phyloP scores from a whole-genome alignment of 2,113 vertebrate genomes.

The Caloenas nicobarica region DNA sequence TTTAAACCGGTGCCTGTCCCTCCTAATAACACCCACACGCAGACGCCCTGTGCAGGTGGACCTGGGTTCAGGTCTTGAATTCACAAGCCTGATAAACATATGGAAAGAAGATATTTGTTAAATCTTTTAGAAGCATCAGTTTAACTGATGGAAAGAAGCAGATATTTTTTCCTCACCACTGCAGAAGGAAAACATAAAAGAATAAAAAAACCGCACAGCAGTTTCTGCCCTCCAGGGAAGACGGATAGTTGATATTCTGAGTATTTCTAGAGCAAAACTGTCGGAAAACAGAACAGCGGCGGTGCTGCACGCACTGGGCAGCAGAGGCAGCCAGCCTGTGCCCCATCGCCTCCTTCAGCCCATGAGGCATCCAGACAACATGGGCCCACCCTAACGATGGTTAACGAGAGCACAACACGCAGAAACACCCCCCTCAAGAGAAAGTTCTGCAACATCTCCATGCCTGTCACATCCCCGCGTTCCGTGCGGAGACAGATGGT shows the following conservation, averaged over 20 bases:
- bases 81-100: not conserved
- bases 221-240: not conserved
- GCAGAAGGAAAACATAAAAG: not conserved
- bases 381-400: too few species aligned
- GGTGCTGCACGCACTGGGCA: too few species aligned
- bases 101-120: not conserved
- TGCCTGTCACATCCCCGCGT: conserved; percentile 58
- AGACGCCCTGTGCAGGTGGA: too few species aligned
- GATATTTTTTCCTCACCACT: not conserved
- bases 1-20: rapidly evolving
- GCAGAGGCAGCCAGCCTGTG: too few species aligned
- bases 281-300: rapidly evolving
- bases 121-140: not conserved
- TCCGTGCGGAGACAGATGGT: conserved; percentile 68
- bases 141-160: not conserved
- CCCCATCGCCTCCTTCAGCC: too few species aligned
- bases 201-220: not conserved
- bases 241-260: not conserved
- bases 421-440: not conserved
- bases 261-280: not conserved
- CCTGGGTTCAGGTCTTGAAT: not conserved
- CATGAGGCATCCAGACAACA: too few species aligned
- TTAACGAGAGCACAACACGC: too few species aligned
- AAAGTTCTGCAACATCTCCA: conserved; percentile 37
- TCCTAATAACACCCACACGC: too few species aligned